A percentile compares a stretch with the other conserved stretches of the same genome.
Evolutionary conservation across 2,888 invertebrate genomes (phyloP).

Genomic region (Panorpa germanica): DNA sequence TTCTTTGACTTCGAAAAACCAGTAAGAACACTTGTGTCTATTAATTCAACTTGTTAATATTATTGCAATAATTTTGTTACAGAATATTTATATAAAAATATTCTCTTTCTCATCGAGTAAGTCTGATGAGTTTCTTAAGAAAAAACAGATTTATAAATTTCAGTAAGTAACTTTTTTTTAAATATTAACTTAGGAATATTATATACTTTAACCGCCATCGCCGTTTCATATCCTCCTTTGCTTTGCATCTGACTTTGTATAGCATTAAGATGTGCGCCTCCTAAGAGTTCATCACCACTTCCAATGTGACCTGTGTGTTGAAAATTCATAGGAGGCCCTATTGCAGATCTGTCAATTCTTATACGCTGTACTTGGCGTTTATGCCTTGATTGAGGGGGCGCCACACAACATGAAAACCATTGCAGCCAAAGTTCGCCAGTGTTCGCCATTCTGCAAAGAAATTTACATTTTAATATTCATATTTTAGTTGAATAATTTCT

Average conservation of each 20-base stretch:
- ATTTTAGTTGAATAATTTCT: too few relatives aligned
- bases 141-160: not conserved
- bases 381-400: conserved; percentile 58
- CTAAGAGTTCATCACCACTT: conserved; percentile 74
- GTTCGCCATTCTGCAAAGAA: too few relatives aligned
- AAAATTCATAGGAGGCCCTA: conserved; percentile 89
- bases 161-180: not conserved
- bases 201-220: conserved; percentile 42
- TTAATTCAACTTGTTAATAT: too few relatives aligned
- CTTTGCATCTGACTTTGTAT: conserved; percentile 91
- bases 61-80: too few relatives aligned
- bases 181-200: too few relatives aligned
- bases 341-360: conserved; percentile 84
- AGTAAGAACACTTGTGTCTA: too few relatives aligned
- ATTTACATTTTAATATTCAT: too few relatives aligned
- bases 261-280: conserved; percentile 62
- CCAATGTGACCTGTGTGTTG: conserved; percentile 87
- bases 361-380: conserved; percentile 47
- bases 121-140: conserved; percentile 3
- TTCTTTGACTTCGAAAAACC: too few relatives aligned
- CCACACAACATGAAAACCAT: conserved; percentile 81
- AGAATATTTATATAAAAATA: too few relatives aligned
- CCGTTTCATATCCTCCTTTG: conserved; percentile 83
- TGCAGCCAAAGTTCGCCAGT: conserved; percentile 77
- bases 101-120: too few relatives aligned